Conservation (phyloP, 23 tunicate species). For the Trididemnum miniatum region DNA sequence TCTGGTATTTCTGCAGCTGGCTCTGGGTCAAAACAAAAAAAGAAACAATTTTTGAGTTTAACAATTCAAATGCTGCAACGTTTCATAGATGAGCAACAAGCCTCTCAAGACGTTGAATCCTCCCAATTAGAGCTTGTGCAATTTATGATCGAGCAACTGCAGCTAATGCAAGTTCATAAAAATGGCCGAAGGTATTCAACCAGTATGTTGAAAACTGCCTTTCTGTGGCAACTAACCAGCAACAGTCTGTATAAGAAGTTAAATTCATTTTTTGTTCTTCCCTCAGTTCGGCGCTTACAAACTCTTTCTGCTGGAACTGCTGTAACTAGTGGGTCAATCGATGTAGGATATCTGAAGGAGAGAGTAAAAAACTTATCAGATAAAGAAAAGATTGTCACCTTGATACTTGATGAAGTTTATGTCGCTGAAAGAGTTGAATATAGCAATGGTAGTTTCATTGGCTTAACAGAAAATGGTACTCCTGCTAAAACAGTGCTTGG, state of each 20-base stretch:
- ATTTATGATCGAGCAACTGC: not conserved
- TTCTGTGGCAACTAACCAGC: not conserved
- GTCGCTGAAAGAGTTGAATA: not conserved
- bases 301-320: not conserved
- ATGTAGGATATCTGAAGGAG: not conserved
- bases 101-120: not conserved
- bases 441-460: too few relatives aligned
- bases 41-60: too few relatives aligned
- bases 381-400: constrained; percentile 2
- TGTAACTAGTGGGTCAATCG: not conserved
- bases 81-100: not conserved
- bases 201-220: not conserved
- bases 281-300: not conserved
- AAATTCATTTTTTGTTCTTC: not conserved
- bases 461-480: not conserved
- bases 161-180: not conserved
- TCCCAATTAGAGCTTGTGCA: not conserved
- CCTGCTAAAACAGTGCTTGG: too few relatives aligned
- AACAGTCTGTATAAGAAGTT: not conserved
- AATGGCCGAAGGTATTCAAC: not conserved
- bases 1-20: too few relatives aligned
- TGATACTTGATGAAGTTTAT: constrained; percentile 8
- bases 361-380: not conserved
- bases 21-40: too few relatives aligned
- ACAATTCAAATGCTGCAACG: too few relatives aligned